These are phyloP conservation scores for Dryobates pubescens DNA, from an alignment of 2,797 vertebrate species.

Conservation along the genomic window DNA sequence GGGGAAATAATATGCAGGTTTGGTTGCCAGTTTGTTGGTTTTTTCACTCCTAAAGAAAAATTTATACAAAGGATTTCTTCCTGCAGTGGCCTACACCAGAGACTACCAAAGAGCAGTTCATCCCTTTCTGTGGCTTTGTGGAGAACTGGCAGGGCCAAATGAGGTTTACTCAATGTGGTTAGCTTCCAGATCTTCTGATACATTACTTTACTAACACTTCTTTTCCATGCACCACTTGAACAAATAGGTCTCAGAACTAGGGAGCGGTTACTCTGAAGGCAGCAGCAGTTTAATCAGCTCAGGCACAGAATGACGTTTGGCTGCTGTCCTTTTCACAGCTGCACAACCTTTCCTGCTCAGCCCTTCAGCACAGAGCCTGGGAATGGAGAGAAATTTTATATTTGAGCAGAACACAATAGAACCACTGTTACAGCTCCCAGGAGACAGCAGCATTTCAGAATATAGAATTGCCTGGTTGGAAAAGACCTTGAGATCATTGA, in stretches of 20 bases:
- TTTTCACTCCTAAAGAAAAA: not conserved
- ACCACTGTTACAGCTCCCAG: not conserved
- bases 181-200: not conserved
- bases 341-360: not conserved
- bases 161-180: not conserved
- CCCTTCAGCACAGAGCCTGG: not conserved
- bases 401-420: not conserved
- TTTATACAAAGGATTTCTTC: not conserved
- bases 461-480: no score
- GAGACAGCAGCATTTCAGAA: not conserved
- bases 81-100: not conserved
- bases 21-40: not conserved
- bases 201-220: not conserved
- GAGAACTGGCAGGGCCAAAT: not conserved
- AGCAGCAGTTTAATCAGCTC: not conserved
- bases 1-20: not conserved
- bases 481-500: no score
- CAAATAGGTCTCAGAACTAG: not conserved
- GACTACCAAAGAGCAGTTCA: not conserved
- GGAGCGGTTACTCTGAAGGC: not conserved
- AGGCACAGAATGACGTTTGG: not conserved
- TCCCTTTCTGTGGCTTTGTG: not conserved
- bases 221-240: not conserved
- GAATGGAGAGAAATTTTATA: not conserved
- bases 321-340: conserved; percentile 22